Conservation (phyloP, 2,797 vertebrate genomes). For the Rallus crepitans region DNA sequence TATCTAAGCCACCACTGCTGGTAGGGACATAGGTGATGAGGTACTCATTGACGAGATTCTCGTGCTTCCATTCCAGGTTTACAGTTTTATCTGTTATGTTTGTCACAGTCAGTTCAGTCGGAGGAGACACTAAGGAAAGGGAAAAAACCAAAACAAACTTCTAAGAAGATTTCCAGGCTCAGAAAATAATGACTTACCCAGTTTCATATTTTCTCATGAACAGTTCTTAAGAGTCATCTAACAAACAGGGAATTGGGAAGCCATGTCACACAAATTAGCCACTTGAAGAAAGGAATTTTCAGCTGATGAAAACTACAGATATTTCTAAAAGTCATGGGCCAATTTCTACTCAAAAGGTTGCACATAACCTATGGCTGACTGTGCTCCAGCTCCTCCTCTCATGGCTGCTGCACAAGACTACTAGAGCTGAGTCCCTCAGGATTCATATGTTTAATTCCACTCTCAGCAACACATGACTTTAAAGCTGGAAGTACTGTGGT, state of each 20-base stretch:
- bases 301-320: slow-evolving; percentile 52
- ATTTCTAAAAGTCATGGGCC: background rate
- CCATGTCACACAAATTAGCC: background rate
- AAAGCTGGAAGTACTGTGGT: background rate
- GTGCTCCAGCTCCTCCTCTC: background rate
- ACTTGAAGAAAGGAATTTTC: slow-evolving; percentile 20
- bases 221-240: background rate
- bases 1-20: slow-evolving; percentile 87
- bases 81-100: slow-evolving; percentile 91
- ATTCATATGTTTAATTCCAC: background rate
- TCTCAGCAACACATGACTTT: background rate
- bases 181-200: slow-evolving; percentile 17
- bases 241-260: background rate
- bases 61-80: slow-evolving; percentile 94
- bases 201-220: slow-evolving; percentile 30
- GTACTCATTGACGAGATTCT: slow-evolving; percentile 92
- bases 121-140: slow-evolving; percentile 88
- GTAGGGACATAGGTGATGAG: slow-evolving; percentile 91
- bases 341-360: slow-evolving; percentile 1
- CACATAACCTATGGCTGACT: slow-evolving; percentile 10
- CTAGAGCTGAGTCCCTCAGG: background rate
- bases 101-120: slow-evolving; percentile 89
- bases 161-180: background rate
- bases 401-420: background rate
- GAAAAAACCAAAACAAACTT: background rate